phyloP scores from a whole-genome alignment of 1,140 invertebrate species.

The Orchesella cincta region DNA sequence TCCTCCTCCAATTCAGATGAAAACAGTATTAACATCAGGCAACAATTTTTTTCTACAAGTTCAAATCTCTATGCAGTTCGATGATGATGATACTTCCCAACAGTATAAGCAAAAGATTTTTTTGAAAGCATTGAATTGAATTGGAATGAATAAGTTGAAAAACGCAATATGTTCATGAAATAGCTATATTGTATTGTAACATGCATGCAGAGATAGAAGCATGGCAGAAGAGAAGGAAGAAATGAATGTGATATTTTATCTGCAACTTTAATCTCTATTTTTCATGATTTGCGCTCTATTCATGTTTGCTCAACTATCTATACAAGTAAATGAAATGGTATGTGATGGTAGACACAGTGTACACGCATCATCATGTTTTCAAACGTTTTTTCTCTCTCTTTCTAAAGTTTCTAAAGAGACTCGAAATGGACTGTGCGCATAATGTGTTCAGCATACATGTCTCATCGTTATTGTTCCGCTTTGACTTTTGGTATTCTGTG shows the following conservation, averaged over 20 bases:
- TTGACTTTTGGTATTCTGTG: too few relatives aligned
- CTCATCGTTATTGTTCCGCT: too few relatives aligned
- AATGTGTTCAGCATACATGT: too few relatives aligned
- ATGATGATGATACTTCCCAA: not conserved
- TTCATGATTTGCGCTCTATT: conserved; percentile 28
- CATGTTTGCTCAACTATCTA: not conserved
- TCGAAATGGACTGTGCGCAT: not conserved
- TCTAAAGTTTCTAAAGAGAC: not conserved
- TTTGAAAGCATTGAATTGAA: not conserved
- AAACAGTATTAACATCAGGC: not conserved
- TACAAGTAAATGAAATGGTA: not conserved
- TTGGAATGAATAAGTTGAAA: not conserved
- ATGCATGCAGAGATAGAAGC: not conserved
- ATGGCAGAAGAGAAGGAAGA: not conserved
- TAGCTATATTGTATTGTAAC: too few relatives aligned
- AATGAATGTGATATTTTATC: conserved; percentile 28
- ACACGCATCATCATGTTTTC: not conserved
- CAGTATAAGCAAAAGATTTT: not conserved
- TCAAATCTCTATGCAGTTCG: not conserved
- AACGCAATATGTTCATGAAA: too few relatives aligned
- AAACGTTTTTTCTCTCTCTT: not conserved
- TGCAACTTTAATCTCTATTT: conserved; percentile 14
- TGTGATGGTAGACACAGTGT: not conserved
- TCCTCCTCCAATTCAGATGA: not conserved
- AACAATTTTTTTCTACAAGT: not conserved